Percentiles rank a stretch among this genome's conserved stretches.
phyloP scores from a whole-genome alignment of 2,888 invertebrate species.

The Ophioninae sp. region DNA sequence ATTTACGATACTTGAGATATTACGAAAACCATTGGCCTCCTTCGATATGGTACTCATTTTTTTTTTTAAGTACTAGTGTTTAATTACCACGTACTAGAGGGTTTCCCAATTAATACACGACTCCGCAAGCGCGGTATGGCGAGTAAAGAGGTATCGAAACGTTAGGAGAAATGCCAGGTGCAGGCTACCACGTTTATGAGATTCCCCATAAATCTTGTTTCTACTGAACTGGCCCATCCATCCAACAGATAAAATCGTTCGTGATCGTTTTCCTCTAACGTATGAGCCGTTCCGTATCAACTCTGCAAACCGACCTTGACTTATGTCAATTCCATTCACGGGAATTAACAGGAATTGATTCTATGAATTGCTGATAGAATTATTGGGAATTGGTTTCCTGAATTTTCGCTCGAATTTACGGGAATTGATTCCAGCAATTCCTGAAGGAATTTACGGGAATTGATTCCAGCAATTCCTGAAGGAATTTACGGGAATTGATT shows the following conservation, averaged over 20 bases:
- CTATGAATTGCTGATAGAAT: too few relatives aligned
- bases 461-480: too few relatives aligned
- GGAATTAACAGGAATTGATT: too few relatives aligned
- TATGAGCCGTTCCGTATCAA: slow-evolving; percentile 6
- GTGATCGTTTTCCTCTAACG: neutral
- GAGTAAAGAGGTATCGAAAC: slow-evolving; percentile 51
- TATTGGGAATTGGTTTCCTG: too few relatives aligned
- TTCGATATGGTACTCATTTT: slow-evolving; percentile 2
- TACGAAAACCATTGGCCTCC: neutral
- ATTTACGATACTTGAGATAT: slow-evolving; percentile 26
- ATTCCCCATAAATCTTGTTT: slow-evolving; percentile 62
- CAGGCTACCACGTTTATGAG: slow-evolving; percentile 56
- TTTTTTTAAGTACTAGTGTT: neutral
- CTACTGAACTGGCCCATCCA: slow-evolving; percentile 62
- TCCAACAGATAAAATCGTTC: slow-evolving; percentile 22
- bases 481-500: too few relatives aligned
- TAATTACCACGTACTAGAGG: neutral
- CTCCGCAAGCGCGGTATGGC: slow-evolving; percentile 7
- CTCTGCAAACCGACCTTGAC: neutral
- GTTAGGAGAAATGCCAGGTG: slow-evolving; percentile 44
- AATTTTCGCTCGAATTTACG: too few relatives aligned
- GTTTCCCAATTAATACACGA: slow-evolving; percentile 55
- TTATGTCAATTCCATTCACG: neutral
- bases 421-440: too few relatives aligned
- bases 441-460: too few relatives aligned